Evolutionary conservation across 2,797 vertebrate genomes (phyloP).

Genomic region (Chloroceryle inda): DNA sequence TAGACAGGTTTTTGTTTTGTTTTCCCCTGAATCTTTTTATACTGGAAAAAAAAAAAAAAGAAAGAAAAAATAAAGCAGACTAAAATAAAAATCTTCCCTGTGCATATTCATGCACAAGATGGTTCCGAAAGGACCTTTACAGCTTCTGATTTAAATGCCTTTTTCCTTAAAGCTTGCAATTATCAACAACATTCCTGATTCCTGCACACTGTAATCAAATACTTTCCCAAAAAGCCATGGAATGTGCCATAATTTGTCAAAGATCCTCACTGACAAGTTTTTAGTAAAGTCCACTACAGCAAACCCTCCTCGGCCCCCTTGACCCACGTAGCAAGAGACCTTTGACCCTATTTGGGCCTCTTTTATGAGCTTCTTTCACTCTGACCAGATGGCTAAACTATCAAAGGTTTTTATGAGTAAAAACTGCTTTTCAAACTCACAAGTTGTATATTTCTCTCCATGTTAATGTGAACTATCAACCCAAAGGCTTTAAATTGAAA

Average conservation of each 20-base stretch:
- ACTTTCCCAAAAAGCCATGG: conserved; percentile 85
- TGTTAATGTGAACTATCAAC: conserved; percentile 79
- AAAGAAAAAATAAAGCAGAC: background rate
- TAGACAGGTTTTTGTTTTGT: conserved; percentile 56
- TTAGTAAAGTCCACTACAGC: conserved; percentile 93
- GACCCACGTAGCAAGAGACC: conserved; percentile 94
- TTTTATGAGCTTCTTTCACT: conserved; percentile 95
- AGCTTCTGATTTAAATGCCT: background rate
- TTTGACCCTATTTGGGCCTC: conserved; percentile 95
- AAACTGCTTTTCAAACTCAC: conserved; percentile 90
- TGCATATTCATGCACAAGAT: accelerated
- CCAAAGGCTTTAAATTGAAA: conserved; percentile 74
- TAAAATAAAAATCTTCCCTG: background rate
- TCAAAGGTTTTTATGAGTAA: conserved; percentile 99
- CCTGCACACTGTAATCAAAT: conserved; percentile 90
- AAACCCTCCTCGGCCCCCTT: conserved; percentile 89
- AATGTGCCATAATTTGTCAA: conserved; percentile 97
- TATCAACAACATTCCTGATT: conserved; percentile 85
- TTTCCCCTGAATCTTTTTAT: conserved; percentile 8
- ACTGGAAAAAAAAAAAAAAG: background rate
- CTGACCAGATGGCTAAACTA: conserved; percentile 99
- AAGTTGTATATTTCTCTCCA: conserved; percentile 80
- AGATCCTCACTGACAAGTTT: conserved; percentile 92
- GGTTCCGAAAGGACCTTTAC: background rate
- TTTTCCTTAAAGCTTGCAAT: conserved; percentile 65